These are phyloP conservation scores for Coelinius sp. DNA, from an alignment of 2,888 invertebrate species.

Conservation along the genomic window DNA sequence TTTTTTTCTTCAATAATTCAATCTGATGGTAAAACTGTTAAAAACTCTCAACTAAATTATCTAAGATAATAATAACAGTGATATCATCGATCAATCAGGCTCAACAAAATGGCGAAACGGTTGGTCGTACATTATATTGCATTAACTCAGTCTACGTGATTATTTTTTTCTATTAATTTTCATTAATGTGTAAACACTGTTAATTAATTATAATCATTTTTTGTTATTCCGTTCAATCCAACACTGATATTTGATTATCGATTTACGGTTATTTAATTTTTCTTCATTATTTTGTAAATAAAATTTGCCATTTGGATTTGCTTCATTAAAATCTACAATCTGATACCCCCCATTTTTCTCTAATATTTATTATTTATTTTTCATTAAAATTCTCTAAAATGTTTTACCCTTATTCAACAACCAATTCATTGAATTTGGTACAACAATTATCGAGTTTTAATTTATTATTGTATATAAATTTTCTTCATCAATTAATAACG, in stretches of 20 bases:
- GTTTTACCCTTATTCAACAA: conserved; percentile 45
- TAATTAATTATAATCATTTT: neutral
- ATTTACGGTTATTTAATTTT: neutral
- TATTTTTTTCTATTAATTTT: conserved; percentile 66
- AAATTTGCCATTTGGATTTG: conserved; percentile 24
- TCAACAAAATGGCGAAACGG: conserved; percentile 66
- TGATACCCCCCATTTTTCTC: neutral
- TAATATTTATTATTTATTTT: neutral
- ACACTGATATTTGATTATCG: neutral
- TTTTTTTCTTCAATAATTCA: neutral
- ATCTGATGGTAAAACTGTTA: neutral
- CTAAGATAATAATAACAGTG: conserved; percentile 21
- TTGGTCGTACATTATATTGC: conserved; percentile 62
- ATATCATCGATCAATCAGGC: conserved; percentile 33
- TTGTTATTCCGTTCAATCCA: neutral
- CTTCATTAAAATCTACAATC: conserved; percentile 9
- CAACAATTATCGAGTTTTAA: conserved; percentile 48
- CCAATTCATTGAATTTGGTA: conserved; percentile 50
- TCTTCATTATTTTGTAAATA: conserved; percentile 12
- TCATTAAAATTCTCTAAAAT: neutral
- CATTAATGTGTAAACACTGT: conserved; percentile 47
- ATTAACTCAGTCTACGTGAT: conserved; percentile 71
- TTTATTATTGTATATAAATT: conserved; percentile 53
- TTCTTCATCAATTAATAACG: conserved; percentile 47
- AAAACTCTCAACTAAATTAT: conserved; percentile 4